Conservation (phyloP, 92 coral and sea anemone species). For the Montipora capitata region DNA sequence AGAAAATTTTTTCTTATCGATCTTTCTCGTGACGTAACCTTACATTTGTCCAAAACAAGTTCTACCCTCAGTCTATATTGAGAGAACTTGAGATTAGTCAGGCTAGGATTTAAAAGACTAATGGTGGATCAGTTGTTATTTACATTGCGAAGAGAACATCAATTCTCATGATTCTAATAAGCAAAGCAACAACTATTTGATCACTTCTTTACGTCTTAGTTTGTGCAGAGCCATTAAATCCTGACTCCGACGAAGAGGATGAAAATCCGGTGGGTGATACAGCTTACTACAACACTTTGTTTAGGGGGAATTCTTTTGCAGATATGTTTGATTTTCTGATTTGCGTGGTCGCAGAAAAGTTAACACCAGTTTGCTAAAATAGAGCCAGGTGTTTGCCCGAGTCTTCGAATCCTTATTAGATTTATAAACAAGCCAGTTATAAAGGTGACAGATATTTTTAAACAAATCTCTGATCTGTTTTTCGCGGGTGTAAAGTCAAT, state of each 20-base stretch:
- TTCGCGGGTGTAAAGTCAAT: neutral
- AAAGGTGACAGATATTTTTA: neutral
- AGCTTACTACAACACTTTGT: neutral
- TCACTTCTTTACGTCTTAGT: conserved; percentile 66
- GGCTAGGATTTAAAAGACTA: too few relatives aligned
- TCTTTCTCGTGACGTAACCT: neutral
- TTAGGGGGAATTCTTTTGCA: neutral
- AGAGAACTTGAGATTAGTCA: neutral
- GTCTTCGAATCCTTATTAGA: conserved; percentile 7
- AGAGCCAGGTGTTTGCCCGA: conserved; percentile 8
- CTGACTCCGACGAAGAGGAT: conserved; percentile 97
- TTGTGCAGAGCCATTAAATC: conserved; percentile 97
- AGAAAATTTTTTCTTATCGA: neutral
- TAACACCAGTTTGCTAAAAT: conserved; percentile 14
- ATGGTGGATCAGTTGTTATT: neutral
- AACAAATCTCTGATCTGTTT: neutral
- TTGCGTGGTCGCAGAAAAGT: conserved; percentile 25
- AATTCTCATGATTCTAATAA: neutral
- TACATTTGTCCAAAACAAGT: neutral
- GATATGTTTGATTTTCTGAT: neutral
- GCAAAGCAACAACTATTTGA: neutral
- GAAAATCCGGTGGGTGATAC: conserved; percentile 87
- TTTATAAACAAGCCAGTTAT: neutral
- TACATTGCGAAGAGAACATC: neutral
- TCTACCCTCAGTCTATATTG: neutral